Base-by-base conservation (phyloP, 2,888 invertebrate genomes). In the Choreutis nemorana region DNA sequence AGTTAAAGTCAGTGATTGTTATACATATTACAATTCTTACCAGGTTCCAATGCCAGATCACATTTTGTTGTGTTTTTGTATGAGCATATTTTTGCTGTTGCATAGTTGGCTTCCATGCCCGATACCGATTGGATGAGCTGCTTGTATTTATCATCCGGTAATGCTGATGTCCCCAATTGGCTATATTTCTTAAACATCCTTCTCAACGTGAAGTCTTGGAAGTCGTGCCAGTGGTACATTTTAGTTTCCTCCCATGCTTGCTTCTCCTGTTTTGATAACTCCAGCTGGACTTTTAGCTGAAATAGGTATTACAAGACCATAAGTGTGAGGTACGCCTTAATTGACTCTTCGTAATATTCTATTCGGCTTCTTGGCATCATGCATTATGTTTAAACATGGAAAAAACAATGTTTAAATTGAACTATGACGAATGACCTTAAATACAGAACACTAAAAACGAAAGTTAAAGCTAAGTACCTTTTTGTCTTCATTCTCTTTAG, bases 1-100 rank as follows among this genome's bases (percentile, higher is more conserved):
- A n/a, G n/a, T n/a, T n/a, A n/a, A n/a, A n/a, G n/a, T n/a, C n/a
- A n/a, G n/a, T n/a, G n/a, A n/a, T n/a, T n/a, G n/a, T n/a, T n/a
- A n/a, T n/a, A n/a, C n/a, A n/a, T n/a, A n/a, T n/a, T n/a, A n/a
- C n/a, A n/a, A n/a, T n/a, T 24, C 48, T 59, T 55, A 86, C 86
- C 89, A 36, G 91, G 91, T 50, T 91, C 90, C 21, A 91, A 68
- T 8, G 83, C 59, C 12, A 91, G 62, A 50, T 89, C 85, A 44
- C 91, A 91, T 40, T 86, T 87, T 0, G 53, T 64, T 0, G 54
- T 48, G 38, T 89, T 68, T 21, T 82, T 82, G 43, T 65, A 90
- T n/a, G 84, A 83, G 48, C 91, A 92, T 10, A 92, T 83, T 58
- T 87, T 91, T 0, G 90, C 85, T 7, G 84, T 91, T 0, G 90